Percentiles rank a stretch among this genome's conserved stretches.
These are phyloP conservation scores for Oscheius sp. DNA, from an alignment of 2,888 invertebrate genomes.

Conservation along the genomic window DNA sequence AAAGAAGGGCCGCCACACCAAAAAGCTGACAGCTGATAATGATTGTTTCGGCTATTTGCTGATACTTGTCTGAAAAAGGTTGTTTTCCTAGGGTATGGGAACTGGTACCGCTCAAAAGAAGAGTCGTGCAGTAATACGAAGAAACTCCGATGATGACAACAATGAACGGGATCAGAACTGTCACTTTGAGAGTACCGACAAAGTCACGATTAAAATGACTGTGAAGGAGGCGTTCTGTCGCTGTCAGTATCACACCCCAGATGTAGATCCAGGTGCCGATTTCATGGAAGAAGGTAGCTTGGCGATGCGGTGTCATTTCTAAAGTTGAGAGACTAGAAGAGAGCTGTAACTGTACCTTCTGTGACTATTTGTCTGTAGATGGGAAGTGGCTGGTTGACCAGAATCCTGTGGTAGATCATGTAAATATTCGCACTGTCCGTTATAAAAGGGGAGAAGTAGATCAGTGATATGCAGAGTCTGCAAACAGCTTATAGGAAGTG, in stretches of 20 bases:
- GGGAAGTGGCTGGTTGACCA: background rate
- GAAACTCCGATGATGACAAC: background rate
- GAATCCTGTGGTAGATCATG: constrained; percentile 5
- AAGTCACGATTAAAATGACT: background rate
- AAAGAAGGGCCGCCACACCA: background rate
- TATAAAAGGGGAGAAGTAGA: constrained; percentile 2
- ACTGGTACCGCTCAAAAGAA: background rate
- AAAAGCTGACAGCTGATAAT: background rate
- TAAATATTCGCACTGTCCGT: constrained; percentile 6
- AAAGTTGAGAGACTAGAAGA: background rate
- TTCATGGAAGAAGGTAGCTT: background rate
- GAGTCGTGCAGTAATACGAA: constrained; percentile 16
- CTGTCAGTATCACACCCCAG: background rate
- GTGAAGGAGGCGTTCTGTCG: background rate
- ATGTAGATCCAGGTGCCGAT: constrained; percentile 5
- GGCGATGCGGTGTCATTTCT: background rate
- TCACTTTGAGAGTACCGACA: background rate
- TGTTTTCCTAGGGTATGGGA: background rate
- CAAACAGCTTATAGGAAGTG: background rate
- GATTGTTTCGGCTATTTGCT: background rate
- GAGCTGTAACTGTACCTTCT: background rate
- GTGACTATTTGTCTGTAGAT: background rate
- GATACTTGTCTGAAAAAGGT: background rate
- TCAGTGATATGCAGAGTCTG: constrained; percentile 6
- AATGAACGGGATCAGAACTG: background rate